A percentile compares a stretch with the other conserved stretches of the same genome.
These are phyloP conservation scores for Pseudorasbora parva DNA, from an alignment of 2,113 vertebrate genomes.

Conservation along the genomic window DNA sequence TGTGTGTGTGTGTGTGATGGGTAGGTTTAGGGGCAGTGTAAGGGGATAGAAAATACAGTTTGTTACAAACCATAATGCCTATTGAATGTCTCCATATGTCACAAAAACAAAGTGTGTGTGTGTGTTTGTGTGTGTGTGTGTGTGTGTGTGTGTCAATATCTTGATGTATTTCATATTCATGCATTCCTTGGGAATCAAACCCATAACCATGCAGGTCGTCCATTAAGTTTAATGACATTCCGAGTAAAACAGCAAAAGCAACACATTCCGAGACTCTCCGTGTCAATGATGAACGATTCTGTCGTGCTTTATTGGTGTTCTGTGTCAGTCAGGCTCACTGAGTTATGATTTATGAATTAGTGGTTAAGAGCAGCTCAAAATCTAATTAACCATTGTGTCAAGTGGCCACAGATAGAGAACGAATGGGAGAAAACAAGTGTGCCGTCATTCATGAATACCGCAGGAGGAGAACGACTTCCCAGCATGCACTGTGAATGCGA, in stretches of 20 bases:
- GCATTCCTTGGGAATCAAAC: not conserved
- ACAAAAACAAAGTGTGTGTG: no score
- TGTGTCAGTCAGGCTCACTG: conserved; percentile 32
- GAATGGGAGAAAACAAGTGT: not conserved
- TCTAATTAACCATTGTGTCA: conserved; percentile 11
- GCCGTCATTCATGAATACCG: not conserved
- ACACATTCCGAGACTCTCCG: not conserved
- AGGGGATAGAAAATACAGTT: no score
- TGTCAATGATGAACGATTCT: conserved; percentile 33
- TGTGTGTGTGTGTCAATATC: no score
- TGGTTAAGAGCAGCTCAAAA: not conserved
- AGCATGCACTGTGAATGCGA: not conserved
- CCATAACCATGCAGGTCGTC: not conserved
- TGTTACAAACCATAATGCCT: no score
- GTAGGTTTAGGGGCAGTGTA: no score
- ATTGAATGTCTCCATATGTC: no score
- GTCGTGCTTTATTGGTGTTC: conserved; percentile 39
- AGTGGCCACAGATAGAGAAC: not conserved
- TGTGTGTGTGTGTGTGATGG: no score
- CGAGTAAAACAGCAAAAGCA: not conserved
- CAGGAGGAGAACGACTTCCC: not conserved
- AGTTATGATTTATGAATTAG: conserved; percentile 29
- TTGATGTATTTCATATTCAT: not conserved
- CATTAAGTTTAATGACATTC: not conserved
- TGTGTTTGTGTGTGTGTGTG: no score